phyloP scores from a whole-genome alignment of 2,797 vertebrate genomes.

The Falco berigora region DNA sequence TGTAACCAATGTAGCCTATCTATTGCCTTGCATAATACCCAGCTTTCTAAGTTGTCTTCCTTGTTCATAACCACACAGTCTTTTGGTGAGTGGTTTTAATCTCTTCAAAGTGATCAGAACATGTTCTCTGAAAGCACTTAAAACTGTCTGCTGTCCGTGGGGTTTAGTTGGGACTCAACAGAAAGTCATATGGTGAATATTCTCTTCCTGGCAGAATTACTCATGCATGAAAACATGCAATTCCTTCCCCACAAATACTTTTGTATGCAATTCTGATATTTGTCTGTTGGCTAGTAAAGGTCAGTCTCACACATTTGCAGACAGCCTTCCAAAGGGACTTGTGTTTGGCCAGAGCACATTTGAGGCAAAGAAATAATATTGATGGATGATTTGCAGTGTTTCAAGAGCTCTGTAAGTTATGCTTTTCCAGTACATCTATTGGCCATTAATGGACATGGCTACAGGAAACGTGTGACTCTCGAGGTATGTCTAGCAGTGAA shows the following conservation, averaged over 20 bases:
- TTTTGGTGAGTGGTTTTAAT: background rate
- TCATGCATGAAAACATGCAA: background rate
- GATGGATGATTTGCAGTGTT: background rate
- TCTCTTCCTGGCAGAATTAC: conserved; percentile 1
- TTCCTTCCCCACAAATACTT: background rate
- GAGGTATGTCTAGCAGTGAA: background rate
- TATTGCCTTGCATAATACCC: background rate
- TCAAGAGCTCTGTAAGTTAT: background rate
- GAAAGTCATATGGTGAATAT: background rate
- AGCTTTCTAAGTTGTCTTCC: background rate
- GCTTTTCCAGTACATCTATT: background rate
- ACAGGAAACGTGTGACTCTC: background rate
- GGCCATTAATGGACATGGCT: background rate
- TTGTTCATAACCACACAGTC: background rate
- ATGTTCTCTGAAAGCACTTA: background rate
- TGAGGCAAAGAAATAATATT: background rate
- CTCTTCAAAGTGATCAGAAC: background rate
- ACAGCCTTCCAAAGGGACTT: background rate
- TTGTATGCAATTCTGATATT: background rate
- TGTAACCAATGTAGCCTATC: background rate
- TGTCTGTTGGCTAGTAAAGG: background rate
- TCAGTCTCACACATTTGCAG: background rate
- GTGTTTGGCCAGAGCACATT: background rate
- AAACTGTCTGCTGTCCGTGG: background rate
- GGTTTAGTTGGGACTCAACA: background rate